Evolutionary conservation across 1,140 invertebrate species (phyloP).

Genomic region (Aphelinus certus): DNA sequence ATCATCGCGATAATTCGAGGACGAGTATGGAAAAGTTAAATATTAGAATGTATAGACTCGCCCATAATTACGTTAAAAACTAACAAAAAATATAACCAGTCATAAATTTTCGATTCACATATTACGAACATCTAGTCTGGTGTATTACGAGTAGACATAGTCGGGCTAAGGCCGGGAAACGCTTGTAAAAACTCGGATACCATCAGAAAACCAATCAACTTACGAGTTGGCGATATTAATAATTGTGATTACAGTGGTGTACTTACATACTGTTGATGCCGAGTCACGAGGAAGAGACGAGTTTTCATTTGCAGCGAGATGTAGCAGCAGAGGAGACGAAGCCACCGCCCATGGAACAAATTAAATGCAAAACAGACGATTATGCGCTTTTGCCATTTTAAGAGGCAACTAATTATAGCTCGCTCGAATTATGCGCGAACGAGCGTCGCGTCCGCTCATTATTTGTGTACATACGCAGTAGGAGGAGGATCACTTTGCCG

Average conservation of each 20-base stretch:
- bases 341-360: constrained; percentile 33
- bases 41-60: no score
- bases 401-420: background rate
- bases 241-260: constrained; percentile 5
- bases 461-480: background rate
- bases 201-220: constrained; percentile 21
- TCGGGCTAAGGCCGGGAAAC: background rate
- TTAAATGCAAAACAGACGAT: constrained; percentile 35
- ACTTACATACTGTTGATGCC: constrained; percentile 36
- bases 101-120: no score
- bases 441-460: background rate
- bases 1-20: no score
- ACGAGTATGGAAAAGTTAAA: no score
- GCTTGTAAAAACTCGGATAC: constrained; percentile 9
- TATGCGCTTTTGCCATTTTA: constrained; percentile 22
- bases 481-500: background rate
- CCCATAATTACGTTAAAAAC: no score
- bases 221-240: constrained; percentile 9
- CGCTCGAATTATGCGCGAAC: background rate
- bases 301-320: background rate
- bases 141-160: no score
- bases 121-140: no score
- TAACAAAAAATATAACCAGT: no score
- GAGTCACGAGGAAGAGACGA: constrained; percentile 13
- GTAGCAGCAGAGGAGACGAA: constrained; percentile 21